Conservation (phyloP, 1,140 invertebrate species). For the Elymnias hypermnestra region DNA sequence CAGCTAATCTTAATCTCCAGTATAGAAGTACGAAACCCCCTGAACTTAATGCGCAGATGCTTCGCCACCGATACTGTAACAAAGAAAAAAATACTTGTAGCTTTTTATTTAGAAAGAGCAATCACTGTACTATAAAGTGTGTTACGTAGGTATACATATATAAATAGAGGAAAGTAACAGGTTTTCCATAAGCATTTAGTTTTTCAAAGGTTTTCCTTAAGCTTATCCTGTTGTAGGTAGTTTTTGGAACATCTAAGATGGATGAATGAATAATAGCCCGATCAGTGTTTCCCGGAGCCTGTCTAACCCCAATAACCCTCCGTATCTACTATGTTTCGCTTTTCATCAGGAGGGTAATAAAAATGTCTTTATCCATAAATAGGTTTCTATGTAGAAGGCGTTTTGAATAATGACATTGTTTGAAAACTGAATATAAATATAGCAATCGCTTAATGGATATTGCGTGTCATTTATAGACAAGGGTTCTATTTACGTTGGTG, state of each 20-base stretch:
- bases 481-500: no score
- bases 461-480: constrained; percentile 1
- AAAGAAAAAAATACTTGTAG: constrained; percentile 36
- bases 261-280: constrained; percentile 26
- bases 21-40: constrained; percentile 78
- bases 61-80: constrained; percentile 82
- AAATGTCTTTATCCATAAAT: constrained; percentile 22
- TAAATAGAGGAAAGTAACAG: no score
- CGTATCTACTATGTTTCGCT: constrained; percentile 19
- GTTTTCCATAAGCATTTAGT: no score
- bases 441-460: background rate
- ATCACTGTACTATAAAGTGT: no score
- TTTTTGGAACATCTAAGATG: constrained; percentile 14
- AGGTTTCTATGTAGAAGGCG: constrained; percentile 9
- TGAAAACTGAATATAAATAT: constrained; percentile 4
- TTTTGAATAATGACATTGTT: constrained; percentile 15
- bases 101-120: background rate
- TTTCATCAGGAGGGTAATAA: constrained; percentile 20
- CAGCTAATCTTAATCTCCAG: constrained; percentile 80
- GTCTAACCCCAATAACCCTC: constrained; percentile 22
- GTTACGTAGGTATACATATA: no score
- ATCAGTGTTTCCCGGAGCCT: constrained; percentile 21
- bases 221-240: background rate
- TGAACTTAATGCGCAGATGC: constrained; percentile 78
- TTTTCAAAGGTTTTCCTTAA: background rate